These are phyloP conservation scores for Toxonevra muliebris DNA, from an alignment of 2,888 invertebrate genomes.

Conservation along the genomic window DNA sequence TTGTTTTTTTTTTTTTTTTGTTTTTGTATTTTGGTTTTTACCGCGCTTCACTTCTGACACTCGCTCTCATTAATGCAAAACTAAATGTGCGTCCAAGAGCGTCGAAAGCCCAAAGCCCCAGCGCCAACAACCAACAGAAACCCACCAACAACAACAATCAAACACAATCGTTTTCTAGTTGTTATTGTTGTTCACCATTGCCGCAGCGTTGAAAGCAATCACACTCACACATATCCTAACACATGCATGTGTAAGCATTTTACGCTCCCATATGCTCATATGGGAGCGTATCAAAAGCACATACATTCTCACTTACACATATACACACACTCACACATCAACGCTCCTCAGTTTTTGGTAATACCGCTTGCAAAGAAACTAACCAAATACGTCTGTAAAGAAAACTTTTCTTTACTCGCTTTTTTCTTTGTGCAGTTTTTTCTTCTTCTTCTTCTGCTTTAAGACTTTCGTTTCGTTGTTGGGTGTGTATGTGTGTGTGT, in stretches of 20 bases:
- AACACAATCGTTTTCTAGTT: conserved; percentile 23
- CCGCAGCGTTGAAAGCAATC: neutral
- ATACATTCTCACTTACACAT: neutral
- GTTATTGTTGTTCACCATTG: neutral
- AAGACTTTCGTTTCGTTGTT: neutral
- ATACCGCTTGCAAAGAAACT: neutral
- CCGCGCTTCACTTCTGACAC: conserved; percentile 42
- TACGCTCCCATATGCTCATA: neutral
- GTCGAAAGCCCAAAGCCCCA: conserved; percentile 35
- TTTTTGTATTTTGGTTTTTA: conserved; percentile 27
- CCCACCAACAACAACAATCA: conserved; percentile 23
- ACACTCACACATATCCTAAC: too few relatives aligned
- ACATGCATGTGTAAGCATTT: too few relatives aligned
- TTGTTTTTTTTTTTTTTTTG: conserved; percentile 23
- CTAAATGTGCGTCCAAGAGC: conserved; percentile 51
- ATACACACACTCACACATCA: neutral
- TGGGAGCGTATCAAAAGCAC: neutral
- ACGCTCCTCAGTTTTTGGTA: neutral
- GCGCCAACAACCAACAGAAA: conserved; percentile 23
- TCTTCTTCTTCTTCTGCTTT: neutral
- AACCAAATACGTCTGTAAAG: neutral
- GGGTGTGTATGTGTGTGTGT: neutral
- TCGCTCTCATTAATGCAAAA: conserved; percentile 64
- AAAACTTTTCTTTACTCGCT: neutral
- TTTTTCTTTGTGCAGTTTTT: neutral